These are phyloP conservation scores for Buathra laborator DNA, from an alignment of 2,888 invertebrate genomes.

Conservation along the genomic window DNA sequence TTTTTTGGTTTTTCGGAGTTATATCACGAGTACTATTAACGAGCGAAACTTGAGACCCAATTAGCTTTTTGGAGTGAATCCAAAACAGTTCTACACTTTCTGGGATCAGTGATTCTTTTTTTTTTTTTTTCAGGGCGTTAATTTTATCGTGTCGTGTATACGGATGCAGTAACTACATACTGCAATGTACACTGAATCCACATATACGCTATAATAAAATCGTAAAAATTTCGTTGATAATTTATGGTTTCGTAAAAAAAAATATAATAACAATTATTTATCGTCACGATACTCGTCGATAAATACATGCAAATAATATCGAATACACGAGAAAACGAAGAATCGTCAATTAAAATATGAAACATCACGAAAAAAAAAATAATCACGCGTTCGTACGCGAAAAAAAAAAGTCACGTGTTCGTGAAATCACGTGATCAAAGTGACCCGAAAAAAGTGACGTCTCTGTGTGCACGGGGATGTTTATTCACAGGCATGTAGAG, in stretches of 20 bases:
- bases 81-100: conserved; percentile 44
- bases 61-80: conserved; percentile 48
- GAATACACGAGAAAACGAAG: not conserved
- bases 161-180: not conserved
- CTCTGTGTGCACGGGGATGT: conserved; percentile 21
- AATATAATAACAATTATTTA: not conserved
- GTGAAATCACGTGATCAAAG: conserved; percentile 41
- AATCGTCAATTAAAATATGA: not conserved
- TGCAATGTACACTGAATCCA: not conserved
- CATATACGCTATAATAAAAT: too few species aligned
- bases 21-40: not conserved
- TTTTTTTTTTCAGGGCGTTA: not conserved
- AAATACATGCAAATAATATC: too few species aligned
- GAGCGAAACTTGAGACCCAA: conserved; percentile 12
- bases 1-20: not conserved
- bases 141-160: not conserved
- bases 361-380: not conserved
- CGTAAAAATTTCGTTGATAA: too few species aligned
- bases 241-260: not conserved
- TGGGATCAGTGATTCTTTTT: not conserved
- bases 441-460: conserved; percentile 44
- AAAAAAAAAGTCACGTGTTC: conserved; percentile 46
- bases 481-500: conserved; percentile 22
- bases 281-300: not conserved
- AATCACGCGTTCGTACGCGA: not conserved